Percentiles rank a stretch among this genome's conserved stretches.
These are phyloP conservation scores for Sphenodon punctatus DNA, from an alignment of 2,797 vertebrate genomes.

Conservation along the genomic window DNA sequence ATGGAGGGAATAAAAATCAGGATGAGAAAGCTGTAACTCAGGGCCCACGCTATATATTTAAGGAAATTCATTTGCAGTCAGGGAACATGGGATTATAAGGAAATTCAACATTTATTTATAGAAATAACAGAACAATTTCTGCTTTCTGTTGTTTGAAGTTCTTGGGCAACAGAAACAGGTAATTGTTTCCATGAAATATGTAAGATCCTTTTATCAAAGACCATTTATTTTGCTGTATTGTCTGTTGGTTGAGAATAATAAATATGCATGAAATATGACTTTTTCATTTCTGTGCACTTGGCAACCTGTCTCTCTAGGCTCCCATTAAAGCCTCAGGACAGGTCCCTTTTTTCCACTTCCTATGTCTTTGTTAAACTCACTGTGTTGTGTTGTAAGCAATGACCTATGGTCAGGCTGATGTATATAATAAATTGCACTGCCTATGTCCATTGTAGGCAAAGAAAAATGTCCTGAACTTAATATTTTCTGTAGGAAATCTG, in stretches of 20 bases:
- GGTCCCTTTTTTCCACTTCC: background rate
- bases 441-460: background rate
- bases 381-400: too few species aligned
- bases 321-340: background rate
- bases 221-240: background rate
- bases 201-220: background rate
- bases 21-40: background rate
- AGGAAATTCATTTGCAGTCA: background rate
- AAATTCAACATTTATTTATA: too few species aligned
- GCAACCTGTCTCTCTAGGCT: background rate
- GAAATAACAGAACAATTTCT: background rate
- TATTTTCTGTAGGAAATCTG: background rate
- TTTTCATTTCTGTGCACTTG: background rate
- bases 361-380: too few species aligned
- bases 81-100: background rate
- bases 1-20: constrained; percentile 1
- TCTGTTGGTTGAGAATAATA: background rate
- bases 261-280: background rate
- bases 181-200: background rate
- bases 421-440: too few species aligned
- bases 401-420: too few species aligned
- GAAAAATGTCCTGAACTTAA: background rate
- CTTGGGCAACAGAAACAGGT: background rate
- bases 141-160: background rate
- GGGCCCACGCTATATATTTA: background rate